Percentiles rank a stretch among this genome's conserved stretches.
Evolutionary conservation across 2,888 invertebrate species (phyloP).

Genomic region (Lysandra bellargus): DNA sequence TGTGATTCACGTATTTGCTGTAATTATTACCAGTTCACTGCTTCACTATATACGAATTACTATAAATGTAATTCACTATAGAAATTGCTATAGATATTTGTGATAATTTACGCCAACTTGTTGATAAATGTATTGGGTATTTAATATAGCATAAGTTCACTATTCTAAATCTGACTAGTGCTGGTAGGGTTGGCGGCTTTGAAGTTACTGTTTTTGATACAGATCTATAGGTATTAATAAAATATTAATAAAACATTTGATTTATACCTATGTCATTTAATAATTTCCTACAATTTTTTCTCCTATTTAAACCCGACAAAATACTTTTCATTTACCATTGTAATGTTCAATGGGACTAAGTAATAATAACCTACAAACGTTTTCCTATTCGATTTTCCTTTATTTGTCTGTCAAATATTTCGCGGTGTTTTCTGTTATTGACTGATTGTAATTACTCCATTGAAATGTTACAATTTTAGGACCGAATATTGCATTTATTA

Average conservation of each 20-base stretch:
- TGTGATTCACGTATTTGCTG: conserved; percentile 44
- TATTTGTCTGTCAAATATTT: not conserved
- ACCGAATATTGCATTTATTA: no score
- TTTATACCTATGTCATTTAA: no score
- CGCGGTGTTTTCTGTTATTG: not conserved
- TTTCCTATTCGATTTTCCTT: conserved; percentile 6
- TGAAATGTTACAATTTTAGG: no score
- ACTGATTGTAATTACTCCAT: not conserved
- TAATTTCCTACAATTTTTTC: no score
- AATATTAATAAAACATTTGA: no score
- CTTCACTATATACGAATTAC: conserved; percentile 4
- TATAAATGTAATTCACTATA: not conserved
- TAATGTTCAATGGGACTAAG: not conserved
- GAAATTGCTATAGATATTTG: not conserved
- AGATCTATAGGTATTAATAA: no score
- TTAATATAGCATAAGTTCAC: not conserved
- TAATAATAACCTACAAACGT: not conserved
- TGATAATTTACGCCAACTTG: not conserved
- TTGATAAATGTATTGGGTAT: not conserved
- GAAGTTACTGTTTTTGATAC: not conserved
- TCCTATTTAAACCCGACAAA: no score
- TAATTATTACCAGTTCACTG: conserved; percentile 36
- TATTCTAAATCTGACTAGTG: not conserved
- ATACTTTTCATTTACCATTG: not conserved
- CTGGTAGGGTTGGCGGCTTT: not conserved